Conservation (phyloP, 2,797 vertebrate genomes). For the Serranus cabrilla region DNA sequence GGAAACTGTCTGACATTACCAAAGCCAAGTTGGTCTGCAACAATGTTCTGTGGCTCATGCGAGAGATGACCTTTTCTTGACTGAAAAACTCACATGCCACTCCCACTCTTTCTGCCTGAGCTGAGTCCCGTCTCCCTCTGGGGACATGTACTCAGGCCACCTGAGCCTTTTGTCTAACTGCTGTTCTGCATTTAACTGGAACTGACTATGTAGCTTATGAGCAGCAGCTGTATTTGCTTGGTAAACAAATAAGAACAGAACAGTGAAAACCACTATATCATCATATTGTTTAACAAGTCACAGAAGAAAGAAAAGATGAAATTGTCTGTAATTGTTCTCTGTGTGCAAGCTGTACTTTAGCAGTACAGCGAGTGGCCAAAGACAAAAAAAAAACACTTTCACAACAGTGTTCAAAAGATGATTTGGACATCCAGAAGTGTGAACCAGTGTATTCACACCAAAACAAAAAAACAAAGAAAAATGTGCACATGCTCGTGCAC, state of each 20-base stretch:
- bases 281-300: conserved; percentile 5
- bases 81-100: conserved; percentile 72
- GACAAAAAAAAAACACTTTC: background rate
- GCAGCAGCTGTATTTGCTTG: conserved; percentile 62
- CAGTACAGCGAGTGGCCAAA: background rate
- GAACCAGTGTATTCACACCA: conserved; percentile 16
- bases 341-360: background rate
- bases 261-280: conserved; percentile 16
- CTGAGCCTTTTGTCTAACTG: conserved; percentile 74
- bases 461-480: conserved; percentile 22
- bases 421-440: conserved; percentile 24
- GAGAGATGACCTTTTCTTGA: conserved; percentile 78
- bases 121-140: conserved; percentile 66
- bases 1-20: conserved; percentile 67
- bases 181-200: conserved; percentile 60
- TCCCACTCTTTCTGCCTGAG: conserved; percentile 75
- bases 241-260: conserved; percentile 44
- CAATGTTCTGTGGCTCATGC: conserved; percentile 63
- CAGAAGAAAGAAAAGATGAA: conserved; percentile 16
- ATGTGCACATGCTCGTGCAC: conserved; percentile 27
- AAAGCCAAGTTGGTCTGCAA: conserved; percentile 55
- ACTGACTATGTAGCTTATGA: conserved; percentile 38
- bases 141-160: conserved; percentile 74
- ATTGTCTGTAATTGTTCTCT: conserved; percentile 6
- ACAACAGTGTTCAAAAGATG: background rate